phyloP scores from a whole-genome alignment of 2,797 vertebrate species.

The Gallinago solitaria region DNA sequence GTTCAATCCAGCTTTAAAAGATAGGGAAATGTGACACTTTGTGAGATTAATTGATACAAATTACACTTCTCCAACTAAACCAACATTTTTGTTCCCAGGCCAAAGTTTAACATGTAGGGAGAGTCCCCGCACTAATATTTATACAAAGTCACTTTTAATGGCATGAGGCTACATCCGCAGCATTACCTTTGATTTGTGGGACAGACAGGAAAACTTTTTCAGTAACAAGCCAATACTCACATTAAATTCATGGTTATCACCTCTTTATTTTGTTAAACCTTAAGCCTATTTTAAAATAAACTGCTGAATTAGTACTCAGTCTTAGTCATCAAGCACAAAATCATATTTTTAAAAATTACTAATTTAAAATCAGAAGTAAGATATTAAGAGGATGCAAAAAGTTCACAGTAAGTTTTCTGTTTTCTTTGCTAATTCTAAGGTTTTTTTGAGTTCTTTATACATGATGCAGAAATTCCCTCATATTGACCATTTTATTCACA shows the following conservation, averaged over 20 bases:
- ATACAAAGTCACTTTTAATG: neutral
- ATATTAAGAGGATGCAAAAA: neutral
- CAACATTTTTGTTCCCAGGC: conserved; percentile 32
- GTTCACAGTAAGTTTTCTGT: neutral
- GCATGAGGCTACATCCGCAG: neutral
- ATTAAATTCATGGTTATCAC: neutral
- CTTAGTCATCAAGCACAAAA: neutral
- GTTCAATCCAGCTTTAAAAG: conserved; percentile 42
- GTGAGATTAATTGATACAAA: conserved; percentile 52
- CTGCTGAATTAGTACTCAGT: neutral
- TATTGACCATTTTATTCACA: neutral
- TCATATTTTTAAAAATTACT: neutral
- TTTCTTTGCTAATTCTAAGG: neutral
- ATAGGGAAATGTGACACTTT: conserved; percentile 40
- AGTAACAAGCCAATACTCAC: neutral
- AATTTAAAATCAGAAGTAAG: neutral
- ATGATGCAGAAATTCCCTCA: neutral
- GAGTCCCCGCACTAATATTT: neutral
- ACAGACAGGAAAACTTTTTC: neutral
- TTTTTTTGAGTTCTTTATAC: neutral
- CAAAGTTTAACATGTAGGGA: neutral
- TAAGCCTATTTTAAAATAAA: neutral
- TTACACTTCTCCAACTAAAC: conserved; percentile 23
- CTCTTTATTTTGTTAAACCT: neutral
- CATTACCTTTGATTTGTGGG: neutral